Conservation (phyloP, 2,888 invertebrate species). For the Trichogramma evanescens region DNA sequence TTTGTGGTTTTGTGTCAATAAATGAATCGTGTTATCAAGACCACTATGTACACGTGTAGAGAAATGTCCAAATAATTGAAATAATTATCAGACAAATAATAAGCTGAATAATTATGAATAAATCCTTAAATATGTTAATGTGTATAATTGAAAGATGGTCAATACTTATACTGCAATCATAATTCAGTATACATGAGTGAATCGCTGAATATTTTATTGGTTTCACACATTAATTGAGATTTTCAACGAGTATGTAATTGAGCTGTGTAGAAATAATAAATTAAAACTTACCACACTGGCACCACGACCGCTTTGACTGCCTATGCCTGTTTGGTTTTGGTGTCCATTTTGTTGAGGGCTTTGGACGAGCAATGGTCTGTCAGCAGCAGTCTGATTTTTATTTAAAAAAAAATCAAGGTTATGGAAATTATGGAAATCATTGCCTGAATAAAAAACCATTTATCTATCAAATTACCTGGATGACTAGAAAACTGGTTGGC, state of each 20-base stretch:
- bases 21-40: no score
- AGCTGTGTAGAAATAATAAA: neutral
- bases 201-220: neutral
- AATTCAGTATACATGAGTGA: no score
- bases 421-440: neutral
- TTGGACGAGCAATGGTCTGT: constrained; percentile 50
- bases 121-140: no score
- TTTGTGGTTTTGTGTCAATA: no score
- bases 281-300: constrained; percentile 71
- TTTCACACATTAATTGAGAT: constrained; percentile 19
- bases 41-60: no score
- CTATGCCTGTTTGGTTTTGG: constrained; percentile 61
- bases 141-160: no score
- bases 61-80: no score
- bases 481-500: constrained; percentile 82
- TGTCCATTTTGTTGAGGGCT: constrained; percentile 60
- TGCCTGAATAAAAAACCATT: neutral
- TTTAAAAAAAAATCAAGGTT: neutral
- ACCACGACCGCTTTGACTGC: constrained; percentile 77
- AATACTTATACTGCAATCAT: no score
- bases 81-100: no score
- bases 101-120: no score
- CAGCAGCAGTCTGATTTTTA: constrained; percentile 50
- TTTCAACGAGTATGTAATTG: neutral
- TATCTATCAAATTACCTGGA: constrained; percentile 55